Conservation (phyloP, 1,140 invertebrate genomes). For the Pseudomyrmex sp. region DNA sequence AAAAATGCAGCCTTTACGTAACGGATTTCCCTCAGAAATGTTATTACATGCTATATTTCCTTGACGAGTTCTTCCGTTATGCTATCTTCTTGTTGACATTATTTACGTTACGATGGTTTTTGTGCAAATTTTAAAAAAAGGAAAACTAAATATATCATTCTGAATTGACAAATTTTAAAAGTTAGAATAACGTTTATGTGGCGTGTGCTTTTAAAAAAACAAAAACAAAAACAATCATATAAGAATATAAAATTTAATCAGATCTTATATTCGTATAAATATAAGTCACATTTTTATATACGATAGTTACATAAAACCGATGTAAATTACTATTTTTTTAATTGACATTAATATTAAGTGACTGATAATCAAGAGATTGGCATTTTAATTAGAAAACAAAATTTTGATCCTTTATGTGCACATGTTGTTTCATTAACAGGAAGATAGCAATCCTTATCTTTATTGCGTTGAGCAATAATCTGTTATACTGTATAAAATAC, state of each 20-base stretch:
- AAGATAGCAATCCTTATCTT: constrained; percentile 29
- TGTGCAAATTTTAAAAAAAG: no score
- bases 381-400: neutral
- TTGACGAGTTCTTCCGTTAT: constrained; percentile 44
- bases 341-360: neutral
- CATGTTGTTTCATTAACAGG: constrained; percentile 33
- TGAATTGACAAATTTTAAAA: neutral
- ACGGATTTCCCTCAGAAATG: constrained; percentile 22
- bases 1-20: constrained; percentile 9
- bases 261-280: neutral
- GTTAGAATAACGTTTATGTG: neutral
- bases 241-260: no score
- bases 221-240: no score
- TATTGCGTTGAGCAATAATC: constrained; percentile 35
- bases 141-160: no score
- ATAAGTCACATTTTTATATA: neutral
- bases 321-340: constrained; percentile 23
- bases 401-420: neutral
- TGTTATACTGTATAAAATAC: constrained; percentile 39
- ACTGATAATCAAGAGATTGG: neutral
- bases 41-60: constrained; percentile 49
- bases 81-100: constrained; percentile 61
- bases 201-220: constrained; percentile 13
- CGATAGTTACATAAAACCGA: constrained; percentile 32
- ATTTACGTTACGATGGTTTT: no score